These are phyloP conservation scores for Cydia splendana DNA, from an alignment of 1,140 invertebrate species.

Conservation along the genomic window DNA sequence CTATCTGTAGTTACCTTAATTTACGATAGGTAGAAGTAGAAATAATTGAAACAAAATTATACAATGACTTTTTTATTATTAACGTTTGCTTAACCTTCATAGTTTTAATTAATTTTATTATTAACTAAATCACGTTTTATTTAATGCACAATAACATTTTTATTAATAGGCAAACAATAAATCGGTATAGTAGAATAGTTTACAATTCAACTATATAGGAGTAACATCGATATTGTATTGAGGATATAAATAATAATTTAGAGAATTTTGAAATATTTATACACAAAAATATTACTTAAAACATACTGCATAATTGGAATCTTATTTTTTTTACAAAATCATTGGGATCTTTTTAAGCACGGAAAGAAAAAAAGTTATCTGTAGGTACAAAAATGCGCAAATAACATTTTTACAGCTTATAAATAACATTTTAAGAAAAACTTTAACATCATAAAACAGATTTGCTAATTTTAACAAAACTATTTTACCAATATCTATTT, in stretches of 20 bases:
- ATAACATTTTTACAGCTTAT: no score
- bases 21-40: not conserved
- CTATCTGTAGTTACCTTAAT: not conserved
- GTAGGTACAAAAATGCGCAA: no score
- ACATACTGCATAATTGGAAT: no score
- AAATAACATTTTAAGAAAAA: not conserved
- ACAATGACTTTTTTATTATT: conserved; percentile 29
- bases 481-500: not conserved
- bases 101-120: conserved; percentile 24
- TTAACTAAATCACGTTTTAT: conserved; percentile 31
- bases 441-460: not conserved
- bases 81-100: conserved; percentile 29
- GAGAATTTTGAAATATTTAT: not conserved
- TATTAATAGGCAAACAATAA: conserved; percentile 13
- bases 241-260: not conserved
- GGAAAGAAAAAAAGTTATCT: no score
- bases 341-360: no score
- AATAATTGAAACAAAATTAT: conserved; percentile 5
- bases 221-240: conserved; percentile 3
- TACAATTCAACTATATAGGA: conserved; percentile 19
- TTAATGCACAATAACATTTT: conserved; percentile 26
- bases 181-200: conserved; percentile 2
- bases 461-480: not conserved
- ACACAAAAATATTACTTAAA: not conserved
- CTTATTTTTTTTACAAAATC: no score